Conservation (phyloP, 2,113 vertebrate genomes). For the Brachionichthys hirsutus region DNA sequence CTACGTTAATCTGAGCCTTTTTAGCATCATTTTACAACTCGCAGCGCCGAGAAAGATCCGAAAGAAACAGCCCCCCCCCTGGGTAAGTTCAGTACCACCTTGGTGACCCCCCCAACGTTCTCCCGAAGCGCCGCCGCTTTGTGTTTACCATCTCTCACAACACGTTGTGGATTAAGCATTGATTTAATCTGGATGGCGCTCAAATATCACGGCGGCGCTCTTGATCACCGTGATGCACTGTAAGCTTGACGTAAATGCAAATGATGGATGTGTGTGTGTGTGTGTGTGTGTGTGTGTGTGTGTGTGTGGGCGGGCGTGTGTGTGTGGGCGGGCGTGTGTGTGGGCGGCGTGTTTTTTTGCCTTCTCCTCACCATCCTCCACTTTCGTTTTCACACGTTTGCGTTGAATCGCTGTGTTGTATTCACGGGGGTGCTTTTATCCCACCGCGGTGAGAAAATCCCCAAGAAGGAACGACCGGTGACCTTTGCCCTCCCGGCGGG, state of each 20-base stretch:
- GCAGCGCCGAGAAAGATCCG: slow-evolving; percentile 1
- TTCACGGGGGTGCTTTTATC: slow-evolving; percentile 8
- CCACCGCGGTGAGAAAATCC: background rate
- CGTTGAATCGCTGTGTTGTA: slow-evolving; percentile 22
- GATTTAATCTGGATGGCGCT: slow-evolving; percentile 16
- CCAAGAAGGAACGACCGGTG: background rate
- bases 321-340: slow-evolving; percentile 54
- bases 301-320: slow-evolving; percentile 43
- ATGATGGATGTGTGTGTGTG: slow-evolving; percentile 44
- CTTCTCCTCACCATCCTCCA: slow-evolving; percentile 34
- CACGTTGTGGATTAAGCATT: slow-evolving; percentile 12
- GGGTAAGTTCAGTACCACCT: slow-evolving; percentile 48
- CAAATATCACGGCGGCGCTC: slow-evolving; percentile 24
- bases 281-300: slow-evolving; percentile 21
- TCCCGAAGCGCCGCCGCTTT: background rate
- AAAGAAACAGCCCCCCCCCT: slow-evolving; percentile 39
- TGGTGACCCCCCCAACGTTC: slow-evolving; percentile 18
- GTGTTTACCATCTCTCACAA: slow-evolving; percentile 9
- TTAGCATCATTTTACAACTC: background rate
- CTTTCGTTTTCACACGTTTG: slow-evolving; percentile 1
- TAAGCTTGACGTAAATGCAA: slow-evolving; percentile 49
- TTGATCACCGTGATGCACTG: slow-evolving; percentile 29
- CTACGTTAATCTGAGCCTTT: background rate
- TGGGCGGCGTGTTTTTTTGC: slow-evolving; percentile 61
- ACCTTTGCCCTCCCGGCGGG: background rate